These are phyloP conservation scores for Chelmon rostratus DNA, from an alignment of 2,797 vertebrate genomes.

Conservation along the genomic window DNA sequence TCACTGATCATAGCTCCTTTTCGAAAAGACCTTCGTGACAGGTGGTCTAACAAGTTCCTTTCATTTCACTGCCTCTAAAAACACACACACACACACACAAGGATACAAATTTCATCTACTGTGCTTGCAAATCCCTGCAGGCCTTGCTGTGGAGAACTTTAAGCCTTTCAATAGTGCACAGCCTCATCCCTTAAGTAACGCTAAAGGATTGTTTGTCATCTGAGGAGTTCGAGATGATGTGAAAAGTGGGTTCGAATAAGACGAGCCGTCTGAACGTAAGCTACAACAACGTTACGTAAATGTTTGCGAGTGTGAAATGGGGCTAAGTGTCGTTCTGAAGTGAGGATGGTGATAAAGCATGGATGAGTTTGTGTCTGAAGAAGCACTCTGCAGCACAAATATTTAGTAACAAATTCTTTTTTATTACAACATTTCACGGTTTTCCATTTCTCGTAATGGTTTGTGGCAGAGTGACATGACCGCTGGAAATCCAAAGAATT, in stretches of 20 bases:
- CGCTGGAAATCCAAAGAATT: constrained; percentile 77
- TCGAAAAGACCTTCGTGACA: background rate
- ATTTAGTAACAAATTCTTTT: constrained; percentile 87
- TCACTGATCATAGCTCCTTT: background rate
- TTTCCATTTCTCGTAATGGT: constrained; percentile 85
- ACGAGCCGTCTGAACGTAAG: background rate
- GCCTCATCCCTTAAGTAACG: constrained; percentile 46
- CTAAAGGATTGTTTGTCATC: constrained; percentile 31
- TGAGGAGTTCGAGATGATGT: background rate
- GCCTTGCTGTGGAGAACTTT: constrained; percentile 1
- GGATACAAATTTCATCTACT: constrained; percentile 21
- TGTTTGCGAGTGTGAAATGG: background rate
- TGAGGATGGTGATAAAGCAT: background rate
- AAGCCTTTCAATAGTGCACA: constrained; percentile 51
- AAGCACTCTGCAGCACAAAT: constrained; percentile 45
- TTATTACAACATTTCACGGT: constrained; percentile 89
- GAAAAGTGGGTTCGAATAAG: constrained; percentile 29
- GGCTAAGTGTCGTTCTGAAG: background rate
- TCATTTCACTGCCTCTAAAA: background rate
- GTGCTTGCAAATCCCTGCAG: constrained; percentile 41
- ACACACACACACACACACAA: background rate
- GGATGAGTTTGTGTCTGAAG: background rate
- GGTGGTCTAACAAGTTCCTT: constrained; percentile 25
- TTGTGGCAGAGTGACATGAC: constrained; percentile 84
- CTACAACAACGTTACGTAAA: background rate